These are phyloP conservation scores for Actinernus sp. DNA, from an alignment of 92 coral and sea anemone species.

Conservation along the genomic window DNA sequence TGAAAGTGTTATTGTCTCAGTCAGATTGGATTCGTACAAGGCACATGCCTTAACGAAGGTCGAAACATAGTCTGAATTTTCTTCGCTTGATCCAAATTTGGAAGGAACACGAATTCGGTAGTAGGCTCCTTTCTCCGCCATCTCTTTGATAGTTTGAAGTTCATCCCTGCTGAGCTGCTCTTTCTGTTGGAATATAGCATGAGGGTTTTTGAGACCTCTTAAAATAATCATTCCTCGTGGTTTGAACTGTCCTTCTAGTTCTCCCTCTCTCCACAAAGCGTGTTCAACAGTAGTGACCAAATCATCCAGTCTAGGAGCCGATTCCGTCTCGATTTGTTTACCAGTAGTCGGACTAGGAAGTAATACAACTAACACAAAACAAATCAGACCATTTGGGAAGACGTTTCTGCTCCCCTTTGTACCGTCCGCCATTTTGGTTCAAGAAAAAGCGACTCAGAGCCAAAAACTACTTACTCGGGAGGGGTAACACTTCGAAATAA, in stretches of 20 bases:
- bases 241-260: slow-evolving; percentile 4
- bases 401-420: background rate
- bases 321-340: slow-evolving; percentile 24
- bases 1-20: slow-evolving; percentile 87
- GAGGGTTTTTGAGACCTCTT: slow-evolving; percentile 17
- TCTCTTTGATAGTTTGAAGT: slow-evolving; percentile 11
- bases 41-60: slow-evolving; percentile 67
- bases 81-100: slow-evolving; percentile 9
- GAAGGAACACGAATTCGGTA: slow-evolving; percentile 41
- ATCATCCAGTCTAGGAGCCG: slow-evolving; percentile 56
- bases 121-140: slow-evolving; percentile 31
- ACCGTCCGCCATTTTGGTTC: background rate
- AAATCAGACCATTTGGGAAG: background rate
- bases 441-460: background rate
- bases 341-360: slow-evolving; percentile 4
- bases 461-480: background rate
- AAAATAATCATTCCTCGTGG: slow-evolving; percentile 34
- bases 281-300: slow-evolving; percentile 57
- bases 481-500: background rate
- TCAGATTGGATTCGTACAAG: slow-evolving; percentile 77
- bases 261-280: slow-evolving; percentile 15
- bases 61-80: slow-evolving; percentile 4
- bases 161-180: slow-evolving; percentile 30
- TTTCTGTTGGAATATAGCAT: slow-evolving; percentile 19
- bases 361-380: slow-evolving; percentile 1